Evolutionary conservation across 2,888 invertebrate species (phyloP).

Genomic region (Tridacna gigas): DNA sequence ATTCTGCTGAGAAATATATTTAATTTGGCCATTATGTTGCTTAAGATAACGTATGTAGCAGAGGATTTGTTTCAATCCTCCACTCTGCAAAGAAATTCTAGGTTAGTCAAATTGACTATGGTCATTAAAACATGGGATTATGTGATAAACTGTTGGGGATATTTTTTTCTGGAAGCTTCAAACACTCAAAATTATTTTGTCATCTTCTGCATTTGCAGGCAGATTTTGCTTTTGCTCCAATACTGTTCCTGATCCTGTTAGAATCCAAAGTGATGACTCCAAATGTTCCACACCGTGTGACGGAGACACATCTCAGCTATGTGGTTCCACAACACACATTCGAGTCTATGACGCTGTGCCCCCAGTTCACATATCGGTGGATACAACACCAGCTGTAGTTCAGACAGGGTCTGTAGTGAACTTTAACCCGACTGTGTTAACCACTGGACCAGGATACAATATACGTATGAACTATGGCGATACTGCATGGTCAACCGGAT

Average conservation of each 20-base stretch:
- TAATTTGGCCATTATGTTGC: no score
- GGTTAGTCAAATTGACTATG: no score
- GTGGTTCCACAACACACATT: constrained; percentile 71
- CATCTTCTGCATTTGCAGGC: constrained; percentile 19
- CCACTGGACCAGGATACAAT: constrained; percentile 9
- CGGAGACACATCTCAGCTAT: constrained; percentile 61
- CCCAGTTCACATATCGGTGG: constrained; percentile 52
- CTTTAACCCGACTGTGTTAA: constrained; percentile 26
- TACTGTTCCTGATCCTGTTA: background rate
- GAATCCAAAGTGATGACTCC: constrained; percentile 3
- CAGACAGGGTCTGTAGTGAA: constrained; percentile 27
- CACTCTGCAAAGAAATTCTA: no score
- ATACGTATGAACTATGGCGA: constrained; percentile 80
- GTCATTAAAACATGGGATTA: no score
- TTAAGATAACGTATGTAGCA: no score
- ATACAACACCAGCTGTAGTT: constrained; percentile 26
- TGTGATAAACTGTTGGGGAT: no score
- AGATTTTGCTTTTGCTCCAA: constrained; percentile 46
- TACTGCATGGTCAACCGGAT: constrained; percentile 71
- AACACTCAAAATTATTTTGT: no score
- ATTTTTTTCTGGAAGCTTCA: no score
- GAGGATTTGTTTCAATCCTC: no score
- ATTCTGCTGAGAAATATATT: no score
- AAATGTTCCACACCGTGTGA: constrained; percentile 67
- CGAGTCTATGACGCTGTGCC: constrained; percentile 66